Percentiles rank a stretch among this genome's conserved stretches.
Conservation (phyloP, 2,113 vertebrate genomes). For the Anoplopoma fimbria region DNA sequence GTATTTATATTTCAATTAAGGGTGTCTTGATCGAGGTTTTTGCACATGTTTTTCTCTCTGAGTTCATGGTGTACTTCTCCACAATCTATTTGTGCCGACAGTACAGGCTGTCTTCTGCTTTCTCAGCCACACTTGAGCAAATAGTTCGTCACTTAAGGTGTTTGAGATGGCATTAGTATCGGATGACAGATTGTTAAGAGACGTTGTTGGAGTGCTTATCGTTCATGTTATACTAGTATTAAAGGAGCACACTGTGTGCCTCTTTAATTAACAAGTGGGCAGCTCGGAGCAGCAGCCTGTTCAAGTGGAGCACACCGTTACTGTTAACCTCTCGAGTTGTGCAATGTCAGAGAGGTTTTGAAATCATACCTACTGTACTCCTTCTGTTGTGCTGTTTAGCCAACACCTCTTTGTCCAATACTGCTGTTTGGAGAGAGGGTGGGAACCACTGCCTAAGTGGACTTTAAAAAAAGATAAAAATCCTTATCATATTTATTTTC, state of each 20-base stretch:
- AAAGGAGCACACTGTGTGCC: slow-evolving; percentile 22
- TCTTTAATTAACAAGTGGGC: slow-evolving; percentile 29
- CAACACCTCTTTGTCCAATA: slow-evolving; percentile 23
- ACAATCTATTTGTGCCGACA: background rate
- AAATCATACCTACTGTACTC: background rate
- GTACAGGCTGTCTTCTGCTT: background rate
- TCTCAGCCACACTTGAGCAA: slow-evolving; percentile 6
- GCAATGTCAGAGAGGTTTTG: slow-evolving; percentile 14
- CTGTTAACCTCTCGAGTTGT: slow-evolving; percentile 1
- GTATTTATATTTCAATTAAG: background rate
- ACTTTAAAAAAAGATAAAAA: background rate
- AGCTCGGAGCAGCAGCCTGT: background rate
- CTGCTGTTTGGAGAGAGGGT: background rate
- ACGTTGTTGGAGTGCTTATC: slow-evolving; percentile 14
- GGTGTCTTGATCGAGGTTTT: background rate
- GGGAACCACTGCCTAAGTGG: background rate
- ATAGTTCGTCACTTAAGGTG: slow-evolving; percentile 5
- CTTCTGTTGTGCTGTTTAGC: background rate
- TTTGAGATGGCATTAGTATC: slow-evolving; percentile 31
- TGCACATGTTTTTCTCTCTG: background rate
- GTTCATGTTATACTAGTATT: background rate
- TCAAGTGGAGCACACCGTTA: background rate
- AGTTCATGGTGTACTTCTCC: slow-evolving; percentile 11
- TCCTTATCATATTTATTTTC: background rate
- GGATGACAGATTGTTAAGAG: slow-evolving; percentile 20